Evolutionary conservation across 2,113 vertebrate genomes (phyloP).

Genomic region (Chloropsis cyanopogon): DNA sequence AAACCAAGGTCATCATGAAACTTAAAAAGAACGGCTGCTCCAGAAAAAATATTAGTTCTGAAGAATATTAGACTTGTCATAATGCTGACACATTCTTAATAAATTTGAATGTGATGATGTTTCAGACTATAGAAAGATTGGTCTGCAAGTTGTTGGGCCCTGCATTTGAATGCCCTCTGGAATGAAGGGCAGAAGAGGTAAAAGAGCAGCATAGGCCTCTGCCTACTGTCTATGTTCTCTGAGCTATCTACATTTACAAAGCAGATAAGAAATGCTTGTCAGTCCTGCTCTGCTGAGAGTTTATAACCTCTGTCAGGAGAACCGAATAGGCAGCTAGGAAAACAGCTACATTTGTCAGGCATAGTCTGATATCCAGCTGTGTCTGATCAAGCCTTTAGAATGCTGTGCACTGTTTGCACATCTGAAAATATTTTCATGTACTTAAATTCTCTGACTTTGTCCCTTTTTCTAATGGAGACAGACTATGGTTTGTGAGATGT

Average conservation of each 20-base stretch:
- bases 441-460: neutral
- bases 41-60: neutral
- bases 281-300: neutral
- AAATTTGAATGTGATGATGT: neutral
- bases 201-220: neutral
- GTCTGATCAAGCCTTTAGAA: neutral
- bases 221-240: neutral
- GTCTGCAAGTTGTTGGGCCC: neutral
- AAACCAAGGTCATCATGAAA: neutral
- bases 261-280: neutral
- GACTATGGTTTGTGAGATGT: neutral
- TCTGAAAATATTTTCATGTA: neutral
- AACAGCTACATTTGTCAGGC: neutral
- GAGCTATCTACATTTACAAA: neutral
- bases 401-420: neutral
- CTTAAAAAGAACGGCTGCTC: neutral
- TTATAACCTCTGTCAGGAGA: neutral
- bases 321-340: neutral
- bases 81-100: neutral
- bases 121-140: neutral
- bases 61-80: neutral
- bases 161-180: neutral
- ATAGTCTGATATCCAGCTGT: neutral
- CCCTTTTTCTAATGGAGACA: neutral
- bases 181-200: neutral